Percentiles rank a stretch among this genome's conserved stretches.
phyloP scores from a whole-genome alignment of 2,888 invertebrate genomes.

The Cheilosia grossa region DNA sequence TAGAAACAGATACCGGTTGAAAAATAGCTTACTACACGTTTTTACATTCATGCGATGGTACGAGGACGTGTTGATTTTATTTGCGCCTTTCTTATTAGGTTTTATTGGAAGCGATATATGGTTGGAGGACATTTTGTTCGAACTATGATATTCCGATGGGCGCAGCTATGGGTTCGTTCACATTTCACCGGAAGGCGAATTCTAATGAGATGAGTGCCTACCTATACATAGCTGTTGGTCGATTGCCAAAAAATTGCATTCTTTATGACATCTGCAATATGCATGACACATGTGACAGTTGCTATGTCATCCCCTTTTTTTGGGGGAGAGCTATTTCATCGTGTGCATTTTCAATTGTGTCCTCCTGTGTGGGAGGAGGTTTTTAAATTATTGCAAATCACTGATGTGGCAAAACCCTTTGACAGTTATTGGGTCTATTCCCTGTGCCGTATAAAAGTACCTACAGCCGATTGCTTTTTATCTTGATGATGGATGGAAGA shows the following conservation, averaged over 20 bases:
- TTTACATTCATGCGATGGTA: conserved; percentile 30
- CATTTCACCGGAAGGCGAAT: not conserved
- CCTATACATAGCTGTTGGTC: conserved; percentile 38
- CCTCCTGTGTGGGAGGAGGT: not conserved
- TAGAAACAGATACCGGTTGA: conserved; percentile 1
- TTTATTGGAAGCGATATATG: conserved; percentile 68
- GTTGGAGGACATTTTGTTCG: conserved; percentile 37
- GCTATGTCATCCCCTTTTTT: not conserved
- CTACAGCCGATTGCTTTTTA: not conserved
- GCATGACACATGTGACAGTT: conserved; percentile 34
- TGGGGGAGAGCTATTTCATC: not conserved
- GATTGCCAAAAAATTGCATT: conserved; percentile 65
- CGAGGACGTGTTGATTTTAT: conserved; percentile 49
- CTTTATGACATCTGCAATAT: conserved; percentile 74
- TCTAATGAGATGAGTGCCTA: not conserved
- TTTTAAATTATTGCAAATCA: conserved; percentile 19
- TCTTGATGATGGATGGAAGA: not conserved
- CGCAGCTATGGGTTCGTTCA: not conserved
- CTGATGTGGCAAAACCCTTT: conserved; percentile 16
- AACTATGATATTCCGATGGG: not conserved
- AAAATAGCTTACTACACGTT: conserved; percentile 57
- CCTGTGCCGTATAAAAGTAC: not conserved
- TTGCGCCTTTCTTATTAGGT: conserved; percentile 67
- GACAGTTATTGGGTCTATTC: not conserved
- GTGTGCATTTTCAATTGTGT: conserved; percentile 12